Evolutionary conservation across 2,113 vertebrate species (phyloP), one percentile per base, ranked within the genome.

Genomic region (Falcunculus frontatus): DNA sequence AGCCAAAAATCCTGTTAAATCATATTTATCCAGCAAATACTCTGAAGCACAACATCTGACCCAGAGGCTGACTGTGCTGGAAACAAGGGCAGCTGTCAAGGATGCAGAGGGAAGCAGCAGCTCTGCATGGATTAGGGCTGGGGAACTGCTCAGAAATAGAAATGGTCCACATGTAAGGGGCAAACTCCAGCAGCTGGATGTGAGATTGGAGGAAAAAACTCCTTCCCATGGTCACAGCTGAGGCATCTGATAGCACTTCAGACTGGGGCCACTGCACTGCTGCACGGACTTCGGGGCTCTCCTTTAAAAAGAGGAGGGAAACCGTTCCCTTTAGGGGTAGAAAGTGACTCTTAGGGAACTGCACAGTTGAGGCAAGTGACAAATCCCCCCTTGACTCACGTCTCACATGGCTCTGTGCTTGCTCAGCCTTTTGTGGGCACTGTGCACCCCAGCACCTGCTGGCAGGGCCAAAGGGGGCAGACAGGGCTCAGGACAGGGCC

Each of bases 311-410:
- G 8, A 52, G 15, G n/a, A 56, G 13, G n/a, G 35, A 55, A 67
- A 30, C 10, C 10, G 17, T 30, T 47, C 22, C 32, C 25, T 67
- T 57, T 39, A 27, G 46, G 46, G 17, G 8, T 44, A 23, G 44
- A 47, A 29, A 59, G 46, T 0, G 0, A 20, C 20, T 57, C 47
- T 22, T 25, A 14, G 47, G 53, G 44, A 68, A 6, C 29, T 42
- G 17, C 44, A 42, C 1, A 10, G 25, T 1, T 37, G 17, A 46
- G 53, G 16, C 16, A 35, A 55, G 44, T 0, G 4, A 33, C 4
- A 3, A 1, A 57, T 5, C 7, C 12, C 8, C 8, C 29, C 63
- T 49, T n/a, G 22, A 7, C 42, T 82, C 75, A 3, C 0, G 0
- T 29, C 47, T 46, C 19, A 0, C 46, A 1, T 0, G 4, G 73